phyloP scores from a whole-genome alignment of 1,140 invertebrate genomes.

The Steinernema khuongi region DNA sequence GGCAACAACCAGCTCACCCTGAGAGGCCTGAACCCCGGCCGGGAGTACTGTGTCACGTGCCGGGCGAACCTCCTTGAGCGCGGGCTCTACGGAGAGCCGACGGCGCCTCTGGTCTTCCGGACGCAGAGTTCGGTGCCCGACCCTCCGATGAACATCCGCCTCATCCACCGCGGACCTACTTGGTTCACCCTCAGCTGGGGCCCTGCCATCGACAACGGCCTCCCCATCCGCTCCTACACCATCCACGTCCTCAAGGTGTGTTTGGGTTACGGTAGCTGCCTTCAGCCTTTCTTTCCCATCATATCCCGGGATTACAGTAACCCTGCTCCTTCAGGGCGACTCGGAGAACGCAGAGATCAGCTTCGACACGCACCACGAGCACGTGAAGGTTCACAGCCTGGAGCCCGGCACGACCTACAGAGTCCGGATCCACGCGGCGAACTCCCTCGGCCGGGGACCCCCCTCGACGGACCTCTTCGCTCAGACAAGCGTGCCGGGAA shows the following conservation, averaged over 20 bases:
- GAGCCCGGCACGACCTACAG: conserved; percentile 41
- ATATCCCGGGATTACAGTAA: background rate
- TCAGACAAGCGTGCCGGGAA: conserved; percentile 18
- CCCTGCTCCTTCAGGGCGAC: conserved; percentile 53
- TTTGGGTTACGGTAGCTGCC: conserved; percentile 16
- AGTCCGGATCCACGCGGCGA: conserved; percentile 45
- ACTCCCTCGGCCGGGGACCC: conserved; percentile 40
- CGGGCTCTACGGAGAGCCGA: conserved; percentile 43
- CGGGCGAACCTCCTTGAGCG: conserved; percentile 48
- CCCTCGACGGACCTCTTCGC: conserved; percentile 25
- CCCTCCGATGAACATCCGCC: conserved; percentile 28
- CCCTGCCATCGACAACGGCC: conserved; percentile 38
- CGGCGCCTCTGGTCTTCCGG: conserved; percentile 40
- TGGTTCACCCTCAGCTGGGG: conserved; percentile 38
- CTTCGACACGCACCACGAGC: conserved; percentile 32
- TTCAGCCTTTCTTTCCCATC: conserved; percentile 4
- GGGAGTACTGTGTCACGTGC: conserved; percentile 48
- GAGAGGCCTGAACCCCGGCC: conserved; percentile 35
- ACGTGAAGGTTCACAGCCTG: conserved; percentile 35
- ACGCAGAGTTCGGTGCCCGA: conserved; percentile 41
- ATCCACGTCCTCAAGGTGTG: conserved; percentile 48
- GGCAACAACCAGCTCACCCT: conserved; percentile 36
- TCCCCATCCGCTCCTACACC: conserved; percentile 34
- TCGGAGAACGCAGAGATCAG: background rate
- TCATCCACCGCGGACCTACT: conserved; percentile 26